Base-by-base conservation (phyloP, 1,140 invertebrate species). In the Drosophila teissieri region DNA sequence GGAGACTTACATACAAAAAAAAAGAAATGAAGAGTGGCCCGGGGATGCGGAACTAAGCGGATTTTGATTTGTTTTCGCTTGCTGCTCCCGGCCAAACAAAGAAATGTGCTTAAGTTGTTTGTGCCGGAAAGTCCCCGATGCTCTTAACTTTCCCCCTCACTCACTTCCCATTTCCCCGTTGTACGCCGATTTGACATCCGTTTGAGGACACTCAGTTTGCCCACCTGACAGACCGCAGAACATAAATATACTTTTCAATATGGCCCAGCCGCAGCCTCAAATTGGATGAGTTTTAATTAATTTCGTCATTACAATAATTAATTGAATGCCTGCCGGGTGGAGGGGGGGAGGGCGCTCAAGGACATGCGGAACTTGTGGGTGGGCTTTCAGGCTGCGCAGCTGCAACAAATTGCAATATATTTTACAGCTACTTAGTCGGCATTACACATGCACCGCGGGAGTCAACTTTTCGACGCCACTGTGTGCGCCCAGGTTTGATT, bases 251-350 rank as follows among this genome's bases (percentile, higher is more conserved):
- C 39, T 53, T 62, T 80, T 69, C 77, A 63, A 80, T 80, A 74
- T 80, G 58, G 19, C 39, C 36, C 45, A 45, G 64, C 76, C 75
- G 39, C 81, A 83, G 34, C 68, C 49, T 49, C 55, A 67, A 67
- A 64, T 58, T 80, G 81, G 67, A 77, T 77, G 57, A 54, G 75
- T 63, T 80, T 80, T 80, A 85, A 85, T 85, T 85, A 85, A 80
- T 85, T 85, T 85, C 69, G 53, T 78, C 78, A 85, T 85, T 74
- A 85, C 74, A 81, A 81, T 84, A 86, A 85, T 80, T 73, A 80
- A 80, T 85, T 85, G 52, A 85, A 53, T 72, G 65, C 62, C 61
- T 51, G 80, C 22, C 51, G 22, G 22, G 48, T n/a, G n/a, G n/a
- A n/a, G n/a, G n/a, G n/a, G n/a, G n/a, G n/a, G n/a, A n/a, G 8